A percentile compares a stretch with the other conserved stretches of the same genome.
Evolutionary conservation across 2,797 vertebrate species (phyloP).

Genomic region (Halcyon smyrnensis): DNA sequence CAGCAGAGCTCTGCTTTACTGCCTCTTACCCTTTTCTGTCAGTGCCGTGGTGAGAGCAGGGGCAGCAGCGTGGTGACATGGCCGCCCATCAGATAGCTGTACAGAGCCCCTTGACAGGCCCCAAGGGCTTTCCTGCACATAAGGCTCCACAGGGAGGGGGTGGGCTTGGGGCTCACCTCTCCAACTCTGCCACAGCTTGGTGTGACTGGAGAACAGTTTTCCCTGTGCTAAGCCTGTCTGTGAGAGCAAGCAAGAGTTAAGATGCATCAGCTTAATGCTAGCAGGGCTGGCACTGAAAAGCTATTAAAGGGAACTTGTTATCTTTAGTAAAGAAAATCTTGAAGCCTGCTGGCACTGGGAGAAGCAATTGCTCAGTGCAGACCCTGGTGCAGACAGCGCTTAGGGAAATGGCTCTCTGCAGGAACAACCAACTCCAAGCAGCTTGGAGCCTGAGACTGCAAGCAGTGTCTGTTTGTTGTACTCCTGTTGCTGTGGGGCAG

Average conservation of each 20-base stretch:
- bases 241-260: conserved; percentile 18
- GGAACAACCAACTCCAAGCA: neutral
- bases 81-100: accelerated
- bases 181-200: neutral
- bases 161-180: neutral
- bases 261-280: conserved; percentile 41
- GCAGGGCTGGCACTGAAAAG: conserved; percentile 31
- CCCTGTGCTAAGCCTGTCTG: neutral
- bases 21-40: neutral
- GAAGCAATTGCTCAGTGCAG: conserved; percentile 14
- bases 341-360: conserved; percentile 30
- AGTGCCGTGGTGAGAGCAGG: neutral
- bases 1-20: neutral
- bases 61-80: neutral
- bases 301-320: conserved; percentile 55
- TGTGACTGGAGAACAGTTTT: neutral
- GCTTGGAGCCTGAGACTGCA: neutral
- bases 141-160: neutral
- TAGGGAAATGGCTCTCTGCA: neutral
- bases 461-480: neutral
- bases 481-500: neutral
- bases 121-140: accelerated
- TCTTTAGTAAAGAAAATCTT: conserved; percentile 48
- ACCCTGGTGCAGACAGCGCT: conserved; percentile 4
- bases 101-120: accelerated